Conservation (phyloP, 2,113 vertebrate species). For the Mirza zaza region DNA sequence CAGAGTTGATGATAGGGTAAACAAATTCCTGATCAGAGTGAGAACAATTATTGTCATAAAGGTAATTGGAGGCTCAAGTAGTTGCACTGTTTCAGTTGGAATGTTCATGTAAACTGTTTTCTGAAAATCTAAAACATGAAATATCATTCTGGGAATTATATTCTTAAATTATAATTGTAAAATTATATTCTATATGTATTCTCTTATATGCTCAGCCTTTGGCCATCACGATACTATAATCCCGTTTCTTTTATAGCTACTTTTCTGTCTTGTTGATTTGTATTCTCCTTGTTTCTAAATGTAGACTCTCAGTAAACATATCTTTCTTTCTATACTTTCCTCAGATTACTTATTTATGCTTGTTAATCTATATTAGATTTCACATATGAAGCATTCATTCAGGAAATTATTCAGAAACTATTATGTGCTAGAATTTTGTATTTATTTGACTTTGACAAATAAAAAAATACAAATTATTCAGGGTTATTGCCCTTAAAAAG, state of each 20-base stretch:
- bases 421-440: neutral
- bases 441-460: neutral
- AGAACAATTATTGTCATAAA: neutral
- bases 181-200: neutral
- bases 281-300: neutral
- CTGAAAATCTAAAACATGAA: neutral
- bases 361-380: neutral
- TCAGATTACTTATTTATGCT: neutral
- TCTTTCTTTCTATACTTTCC: neutral
- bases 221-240: neutral
- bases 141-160: neutral
- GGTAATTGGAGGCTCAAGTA: neutral
- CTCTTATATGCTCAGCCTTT: neutral
- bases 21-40: neutral
- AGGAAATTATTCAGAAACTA: neutral
- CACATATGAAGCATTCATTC: neutral
- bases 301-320: neutral
- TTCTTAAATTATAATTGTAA: neutral
- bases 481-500: neutral
- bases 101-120: neutral
- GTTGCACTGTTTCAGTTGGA: neutral
- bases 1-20: neutral
- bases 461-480: neutral
- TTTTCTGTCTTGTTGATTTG: neutral
- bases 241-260: neutral